phyloP scores from a whole-genome alignment of 2,113 vertebrate genomes.

The Lates calcarifer region DNA sequence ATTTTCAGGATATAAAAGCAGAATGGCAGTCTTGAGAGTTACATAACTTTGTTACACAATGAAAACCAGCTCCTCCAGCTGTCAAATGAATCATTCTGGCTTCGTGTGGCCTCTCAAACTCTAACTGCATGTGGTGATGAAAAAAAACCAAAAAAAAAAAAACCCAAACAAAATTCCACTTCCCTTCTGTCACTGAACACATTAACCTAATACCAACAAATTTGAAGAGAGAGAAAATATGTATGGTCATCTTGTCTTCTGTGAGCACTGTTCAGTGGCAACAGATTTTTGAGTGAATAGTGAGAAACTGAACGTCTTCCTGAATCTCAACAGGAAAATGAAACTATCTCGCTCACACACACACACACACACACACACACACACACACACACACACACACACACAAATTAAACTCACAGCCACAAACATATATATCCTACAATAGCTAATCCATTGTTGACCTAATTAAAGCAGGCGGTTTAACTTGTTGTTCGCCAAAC shows the following conservation, averaged over 20 bases:
- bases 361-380: background rate
- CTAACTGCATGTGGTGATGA: slow-evolving; percentile 18
- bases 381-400: background rate
- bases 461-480: slow-evolving; percentile 3
- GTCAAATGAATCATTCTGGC: slow-evolving; percentile 29
- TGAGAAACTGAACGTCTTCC: background rate
- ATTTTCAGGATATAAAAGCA: slow-evolving; percentile 9
- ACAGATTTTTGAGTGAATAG: background rate
- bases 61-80: slow-evolving; percentile 9
- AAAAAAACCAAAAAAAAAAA: slow-evolving; percentile 12
- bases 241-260: background rate
- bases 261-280: background rate
- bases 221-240: background rate
- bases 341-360: no score
- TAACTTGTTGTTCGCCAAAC: slow-evolving; percentile 26
- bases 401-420: no score
- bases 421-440: background rate
- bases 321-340: background rate
- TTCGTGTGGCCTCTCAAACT: slow-evolving; percentile 17
- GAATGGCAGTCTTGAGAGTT: slow-evolving; percentile 1
- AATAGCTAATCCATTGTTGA: slow-evolving; percentile 17
- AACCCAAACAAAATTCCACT: slow-evolving; percentile 18
- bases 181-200: slow-evolving; percentile 1
- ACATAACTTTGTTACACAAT: slow-evolving; percentile 41
- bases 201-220: slow-evolving; percentile 1